Evolutionary conservation across 1,140 invertebrate genomes (phyloP), one percentile per base, ranked within the genome.

Genomic region (Prorops nasuta): DNA sequence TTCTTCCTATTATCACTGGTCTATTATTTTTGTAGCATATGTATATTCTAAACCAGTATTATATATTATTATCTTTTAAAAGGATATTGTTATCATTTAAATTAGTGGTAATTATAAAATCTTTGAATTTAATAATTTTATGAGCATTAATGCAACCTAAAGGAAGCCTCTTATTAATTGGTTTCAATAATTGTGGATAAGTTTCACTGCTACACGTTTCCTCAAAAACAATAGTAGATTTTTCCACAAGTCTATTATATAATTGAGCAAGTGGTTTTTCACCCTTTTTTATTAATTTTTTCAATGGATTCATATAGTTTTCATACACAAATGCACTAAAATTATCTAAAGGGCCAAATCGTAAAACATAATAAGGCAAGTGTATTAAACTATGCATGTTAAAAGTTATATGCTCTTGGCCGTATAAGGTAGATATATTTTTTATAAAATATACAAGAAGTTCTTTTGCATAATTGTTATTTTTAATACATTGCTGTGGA

Each of bases 261-360:
- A 54, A 21, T 38, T 55, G 53, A 14, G 42, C n/a, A 10, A 55
- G 18, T 2, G 43, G 43, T 35, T 46, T 34, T 19, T 39, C 24
- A 10, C 40, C 32, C 32, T 45, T 50, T 24, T 39, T 28, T 3
- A 49, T 8, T 14, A 41, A 24, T 17, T 15, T 34, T 22, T 56
- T 44, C 24, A 56, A 10, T 18, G 20, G 16, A 2, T 46, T 24
- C 37, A 56, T 37, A 31, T 46, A 17, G 40, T 47, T 56, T 48
- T 56, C 44, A 44, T 48, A 51, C 18, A n/a, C 8, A 34, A 56
- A 56, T 19, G 54, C 44, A 36, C 17, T 51, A 16, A 49, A 24
- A 4, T 12, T 44, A 21, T 40, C 43, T 10, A 54, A 38, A 4
- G 36, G 28, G 8, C 41, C 42, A 45, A 36, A 21, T 6, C 36